Base-by-base conservation (phyloP, 2,888 invertebrate species). In the Rhorus exstirpatorius region DNA sequence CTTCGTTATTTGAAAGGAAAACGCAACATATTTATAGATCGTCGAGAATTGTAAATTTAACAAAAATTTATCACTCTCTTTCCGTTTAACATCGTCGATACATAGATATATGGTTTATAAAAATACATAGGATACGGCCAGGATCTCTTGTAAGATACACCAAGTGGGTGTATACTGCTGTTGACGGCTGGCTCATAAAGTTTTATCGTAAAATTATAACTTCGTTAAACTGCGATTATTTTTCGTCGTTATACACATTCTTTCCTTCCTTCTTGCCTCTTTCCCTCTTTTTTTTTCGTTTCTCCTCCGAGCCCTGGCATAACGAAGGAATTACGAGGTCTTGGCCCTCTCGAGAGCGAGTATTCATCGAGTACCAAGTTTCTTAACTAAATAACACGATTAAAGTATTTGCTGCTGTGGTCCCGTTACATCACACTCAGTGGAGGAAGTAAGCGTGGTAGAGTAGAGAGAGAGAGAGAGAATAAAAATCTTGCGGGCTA, bases 201-300 rank as follows among this genome's bases (percentile, higher is more conserved):
- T 83, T 79, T 63, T 71, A 79, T 76, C 82, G 79, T 79, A 76
- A 83, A 83, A 83, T 83, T 83, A 79, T 83, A 83, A 79, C 79
- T 83, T 83, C 82, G 55, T 79, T 83, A 79, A 83, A 71, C 79
- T 67, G 67, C 67, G 60, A 79, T 79, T 79, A 71, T 83, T 83
- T 83, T 83, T 75, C 75, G 60, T 68, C 12, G 35, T 35, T 61
- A 51, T 60, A 26, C 53, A 44, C 41, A 63, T 31, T 74, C 68
- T 70, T 67, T 24, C n/a, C 51, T 21, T 41, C 8, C 44, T 35
- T 65, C 65, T 71, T 74, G 31, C 65, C 63, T 41, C 65, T 72
- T 14, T 58, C 7, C 10, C 55, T 24, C 38, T n/a, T 2, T 21
- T 49, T 74, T 53, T 41, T 53, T 75, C 44, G 17, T 17, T 49